Percentiles rank a stretch among this genome's conserved stretches.
Evolutionary conservation across 92 coral and sea anemone species (phyloP).

Genomic region (Chrysogorgia sp.): DNA sequence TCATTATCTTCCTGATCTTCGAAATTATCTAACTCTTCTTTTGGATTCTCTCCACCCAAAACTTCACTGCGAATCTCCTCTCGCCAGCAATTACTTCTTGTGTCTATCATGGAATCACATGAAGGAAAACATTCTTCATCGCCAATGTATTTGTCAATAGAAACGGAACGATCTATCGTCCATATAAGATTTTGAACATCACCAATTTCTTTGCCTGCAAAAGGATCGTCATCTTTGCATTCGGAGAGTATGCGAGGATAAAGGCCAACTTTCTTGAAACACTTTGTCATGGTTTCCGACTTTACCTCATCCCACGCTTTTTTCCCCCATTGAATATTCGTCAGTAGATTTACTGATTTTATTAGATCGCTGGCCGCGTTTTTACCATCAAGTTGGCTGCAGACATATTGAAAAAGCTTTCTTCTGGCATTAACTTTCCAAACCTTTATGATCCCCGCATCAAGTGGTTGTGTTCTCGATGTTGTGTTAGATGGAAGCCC

Average conservation of each 20-base stretch:
- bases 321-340: not conserved
- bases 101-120: conserved; percentile 17
- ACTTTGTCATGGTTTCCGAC: not conserved
- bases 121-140: conserved; percentile 20
- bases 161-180: not conserved
- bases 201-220: conserved; percentile 1
- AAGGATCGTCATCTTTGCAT: not conserved
- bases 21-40: conserved; percentile 1
- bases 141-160: conserved; percentile 15
- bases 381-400: conserved; percentile 12
- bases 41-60: conserved; percentile 15
- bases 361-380: conserved; percentile 3
- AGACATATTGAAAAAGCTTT: conserved; percentile 21
- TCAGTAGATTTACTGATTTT: not conserved
- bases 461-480: conserved; percentile 18
- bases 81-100: conserved; percentile 17
- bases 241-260: not conserved
- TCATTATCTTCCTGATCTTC: not conserved
- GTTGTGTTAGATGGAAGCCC: conserved; percentile 17
- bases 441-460: conserved; percentile 21
- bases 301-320: not conserved
- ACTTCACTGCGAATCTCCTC: not conserved
- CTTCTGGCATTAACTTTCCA: conserved; percentile 22
- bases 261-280: not conserved
- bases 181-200: not conserved